A percentile compares a stretch with the other conserved stretches of the same genome.
These are phyloP conservation scores for Spicauda simplicius DNA, from an alignment of 2,888 invertebrate genomes.

Conservation along the genomic window DNA sequence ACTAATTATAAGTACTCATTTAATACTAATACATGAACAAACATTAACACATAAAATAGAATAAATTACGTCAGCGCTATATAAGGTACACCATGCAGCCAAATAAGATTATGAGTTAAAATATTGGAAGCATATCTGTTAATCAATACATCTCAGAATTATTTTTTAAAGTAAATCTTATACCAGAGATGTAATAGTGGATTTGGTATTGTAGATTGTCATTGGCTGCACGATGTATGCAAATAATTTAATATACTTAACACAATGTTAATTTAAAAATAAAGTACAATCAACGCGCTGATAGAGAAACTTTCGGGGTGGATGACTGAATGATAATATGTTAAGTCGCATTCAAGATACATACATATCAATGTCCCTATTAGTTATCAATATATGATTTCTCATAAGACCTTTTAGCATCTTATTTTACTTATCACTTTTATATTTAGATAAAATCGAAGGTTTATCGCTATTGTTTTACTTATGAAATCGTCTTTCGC, in stretches of 20 bases:
- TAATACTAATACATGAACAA: constrained; percentile 71
- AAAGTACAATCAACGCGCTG: constrained; percentile 23
- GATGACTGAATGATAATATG: constrained; percentile 19
- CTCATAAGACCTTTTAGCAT: constrained; percentile 70
- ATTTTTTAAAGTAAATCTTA: neutral
- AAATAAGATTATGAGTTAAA: constrained; percentile 16
- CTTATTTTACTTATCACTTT: constrained; percentile 66
- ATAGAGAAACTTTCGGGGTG: constrained; percentile 61
- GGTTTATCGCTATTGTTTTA: constrained; percentile 59
- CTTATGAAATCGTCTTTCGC: constrained; percentile 18
- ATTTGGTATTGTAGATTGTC: neutral
- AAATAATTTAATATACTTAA: constrained; percentile 11
- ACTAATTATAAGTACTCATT: constrained; percentile 63
- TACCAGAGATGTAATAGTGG: neutral
- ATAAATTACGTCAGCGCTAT: constrained; percentile 40
- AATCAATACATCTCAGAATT: too few species aligned
- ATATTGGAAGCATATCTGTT: too few species aligned
- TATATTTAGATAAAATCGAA: constrained; percentile 59
- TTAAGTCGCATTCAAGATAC: constrained; percentile 29
- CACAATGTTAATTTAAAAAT: constrained; percentile 3
- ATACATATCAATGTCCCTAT: constrained; percentile 35
- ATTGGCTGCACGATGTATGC: constrained; percentile 14
- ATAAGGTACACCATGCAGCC: constrained; percentile 45
- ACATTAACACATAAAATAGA: constrained; percentile 58
- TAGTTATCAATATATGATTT: constrained; percentile 33